These are phyloP conservation scores for Phalanger gymnotis DNA, from an alignment of 2,797 vertebrate genomes.

Conservation along the genomic window DNA sequence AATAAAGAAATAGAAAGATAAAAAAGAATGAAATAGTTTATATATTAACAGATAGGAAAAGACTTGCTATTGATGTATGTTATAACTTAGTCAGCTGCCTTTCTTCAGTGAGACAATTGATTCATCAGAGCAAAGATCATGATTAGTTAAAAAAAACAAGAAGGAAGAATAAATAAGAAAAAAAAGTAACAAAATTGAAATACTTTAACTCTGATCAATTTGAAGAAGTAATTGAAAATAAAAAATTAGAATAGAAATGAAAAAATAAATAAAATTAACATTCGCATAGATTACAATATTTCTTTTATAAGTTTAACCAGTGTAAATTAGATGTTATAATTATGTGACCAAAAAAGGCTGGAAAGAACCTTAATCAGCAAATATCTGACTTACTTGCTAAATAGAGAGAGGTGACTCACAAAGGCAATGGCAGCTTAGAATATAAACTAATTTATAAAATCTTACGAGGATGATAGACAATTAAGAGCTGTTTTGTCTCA, in stretches of 20 bases:
- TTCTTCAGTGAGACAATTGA: not conserved
- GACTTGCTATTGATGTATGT: not conserved
- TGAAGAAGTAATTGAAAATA: not conserved
- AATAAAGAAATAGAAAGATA: too few relatives aligned
- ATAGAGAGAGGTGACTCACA: not conserved
- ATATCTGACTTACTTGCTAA: not conserved
- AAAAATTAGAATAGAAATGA: not conserved
- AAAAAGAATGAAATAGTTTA: not conserved
- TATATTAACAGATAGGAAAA: not conserved
- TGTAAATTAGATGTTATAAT: not conserved
- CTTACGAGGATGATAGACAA: not conserved
- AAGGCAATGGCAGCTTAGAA: not conserved
- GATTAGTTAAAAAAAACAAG: not conserved
- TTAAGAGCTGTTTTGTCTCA: not conserved
- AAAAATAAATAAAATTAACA: not conserved
- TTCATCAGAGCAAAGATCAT: not conserved
- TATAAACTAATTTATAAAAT: not conserved
- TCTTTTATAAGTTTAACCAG: not conserved
- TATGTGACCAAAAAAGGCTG: not conserved
- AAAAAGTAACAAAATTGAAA: not conserved
- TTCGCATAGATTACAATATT: not conserved
- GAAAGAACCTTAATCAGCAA: not conserved
- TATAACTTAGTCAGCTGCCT: not conserved
- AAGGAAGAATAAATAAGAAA: not conserved
- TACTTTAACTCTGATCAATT: not conserved